phyloP scores from a whole-genome alignment of 2,113 vertebrate species.

The Paramormyrops kingsleyae region DNA sequence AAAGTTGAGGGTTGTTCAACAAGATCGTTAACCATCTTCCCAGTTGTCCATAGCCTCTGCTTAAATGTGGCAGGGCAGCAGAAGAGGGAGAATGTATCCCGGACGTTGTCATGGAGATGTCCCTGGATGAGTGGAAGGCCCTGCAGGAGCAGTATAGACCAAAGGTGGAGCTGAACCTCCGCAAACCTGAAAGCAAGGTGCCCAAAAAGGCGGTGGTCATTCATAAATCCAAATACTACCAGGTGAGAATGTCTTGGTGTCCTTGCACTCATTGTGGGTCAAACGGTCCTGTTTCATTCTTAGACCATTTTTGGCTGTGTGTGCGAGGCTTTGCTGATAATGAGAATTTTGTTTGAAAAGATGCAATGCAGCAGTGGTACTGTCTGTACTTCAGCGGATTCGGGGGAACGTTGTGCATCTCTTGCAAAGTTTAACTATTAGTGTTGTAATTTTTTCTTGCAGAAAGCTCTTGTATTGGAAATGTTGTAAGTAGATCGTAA shows the following conservation, averaged over 20 bases:
- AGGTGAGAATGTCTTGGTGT: constrained; percentile 54
- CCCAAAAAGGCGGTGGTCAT: constrained; percentile 92
- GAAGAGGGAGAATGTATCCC: constrained; percentile 51
- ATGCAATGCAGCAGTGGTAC: background rate
- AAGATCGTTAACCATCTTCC: background rate
- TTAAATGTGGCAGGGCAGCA: constrained; percentile 28
- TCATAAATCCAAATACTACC: constrained; percentile 76
- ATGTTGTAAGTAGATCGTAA: background rate
- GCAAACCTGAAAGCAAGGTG: constrained; percentile 76
- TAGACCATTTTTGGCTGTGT: background rate
- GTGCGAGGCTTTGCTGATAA: background rate
- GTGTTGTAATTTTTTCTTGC: background rate
- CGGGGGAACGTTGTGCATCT: too few relatives aligned
- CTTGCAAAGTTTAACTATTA: background rate
- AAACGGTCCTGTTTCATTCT: background rate
- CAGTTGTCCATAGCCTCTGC: background rate
- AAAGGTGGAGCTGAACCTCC: constrained; percentile 87
- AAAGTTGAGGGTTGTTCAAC: background rate
- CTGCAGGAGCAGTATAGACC: constrained; percentile 76
- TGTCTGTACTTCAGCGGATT: background rate
- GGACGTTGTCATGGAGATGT: constrained; percentile 83
- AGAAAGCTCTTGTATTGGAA: background rate
- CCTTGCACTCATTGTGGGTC: background rate
- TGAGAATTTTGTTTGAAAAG: background rate
- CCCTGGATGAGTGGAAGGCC: constrained; percentile 90